phyloP scores from a whole-genome alignment of 2,797 vertebrate genomes.

The Balearica regulorum region DNA sequence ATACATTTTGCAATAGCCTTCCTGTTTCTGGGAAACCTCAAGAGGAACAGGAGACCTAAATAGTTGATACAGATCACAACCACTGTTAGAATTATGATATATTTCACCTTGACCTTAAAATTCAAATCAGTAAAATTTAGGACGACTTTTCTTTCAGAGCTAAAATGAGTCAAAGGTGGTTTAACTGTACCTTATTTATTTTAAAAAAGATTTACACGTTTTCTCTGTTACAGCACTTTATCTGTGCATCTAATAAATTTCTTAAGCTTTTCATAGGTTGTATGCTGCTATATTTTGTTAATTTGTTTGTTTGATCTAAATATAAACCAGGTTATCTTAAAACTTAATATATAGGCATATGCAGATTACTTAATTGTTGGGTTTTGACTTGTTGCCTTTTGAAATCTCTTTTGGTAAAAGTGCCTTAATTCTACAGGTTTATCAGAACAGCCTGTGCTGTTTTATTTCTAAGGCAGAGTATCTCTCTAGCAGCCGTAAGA shows the following conservation, averaged over 20 bases:
- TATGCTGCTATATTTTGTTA: conserved; percentile 61
- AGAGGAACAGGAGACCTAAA: conserved; percentile 38
- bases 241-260: conserved; percentile 68
- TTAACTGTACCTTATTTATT: conserved; percentile 70
- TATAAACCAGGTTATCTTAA: conserved; percentile 27
- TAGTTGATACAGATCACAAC: not conserved
- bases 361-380: not conserved
- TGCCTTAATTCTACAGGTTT: conserved; percentile 39
- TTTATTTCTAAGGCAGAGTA: not conserved
- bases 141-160: conserved; percentile 34
- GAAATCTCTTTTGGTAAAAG: conserved; percentile 29
- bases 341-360: conserved; percentile 41
- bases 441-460: not conserved
- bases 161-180: conserved; percentile 55
- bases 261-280: conserved; percentile 60
- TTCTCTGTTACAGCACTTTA: conserved; percentile 67
- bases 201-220: conserved; percentile 54
- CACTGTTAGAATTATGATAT: conserved; percentile 23
- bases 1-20: conserved; percentile 55
- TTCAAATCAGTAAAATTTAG: conserved; percentile 40
- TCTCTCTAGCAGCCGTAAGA: not conserved
- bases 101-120: conserved; percentile 68
- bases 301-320: conserved; percentile 16
- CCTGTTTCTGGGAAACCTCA: conserved; percentile 51
- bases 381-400: conserved; percentile 39